Conservation (phyloP, 2,888 invertebrate genomes). For the Empis stercorea region DNA sequence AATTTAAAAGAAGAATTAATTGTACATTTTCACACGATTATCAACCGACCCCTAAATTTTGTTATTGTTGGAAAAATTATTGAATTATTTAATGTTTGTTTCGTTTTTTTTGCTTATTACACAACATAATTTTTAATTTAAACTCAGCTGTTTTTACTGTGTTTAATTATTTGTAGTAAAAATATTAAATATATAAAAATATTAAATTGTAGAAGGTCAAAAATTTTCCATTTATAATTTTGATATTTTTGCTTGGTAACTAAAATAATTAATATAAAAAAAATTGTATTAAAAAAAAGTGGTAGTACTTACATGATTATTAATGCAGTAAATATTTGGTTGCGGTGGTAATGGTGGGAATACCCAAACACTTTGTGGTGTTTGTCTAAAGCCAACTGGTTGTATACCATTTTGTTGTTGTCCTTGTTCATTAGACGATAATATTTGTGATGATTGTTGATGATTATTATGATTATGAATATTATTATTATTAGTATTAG, state of each 20-base stretch:
- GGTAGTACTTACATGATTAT: constrained; percentile 57
- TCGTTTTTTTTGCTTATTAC: too few species aligned
- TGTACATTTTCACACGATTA: too few species aligned
- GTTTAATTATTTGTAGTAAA: too few species aligned
- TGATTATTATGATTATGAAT: constrained; percentile 24
- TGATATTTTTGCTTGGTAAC: background rate
- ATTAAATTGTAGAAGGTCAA: too few species aligned
- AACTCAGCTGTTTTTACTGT: too few species aligned
- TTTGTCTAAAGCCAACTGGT: constrained; percentile 51
- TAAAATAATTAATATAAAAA: background rate
- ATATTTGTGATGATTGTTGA: constrained; percentile 12
- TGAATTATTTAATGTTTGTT: too few species aligned
- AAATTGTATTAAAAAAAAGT: background rate
- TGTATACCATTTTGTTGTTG: constrained; percentile 13
- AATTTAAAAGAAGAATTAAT: too few species aligned
- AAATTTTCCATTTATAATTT: background rate
- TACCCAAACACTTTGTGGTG: constrained; percentile 63
- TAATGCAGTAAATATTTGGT: constrained; percentile 50
- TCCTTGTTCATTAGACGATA: constrained; percentile 13
- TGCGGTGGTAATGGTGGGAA: constrained; percentile 69
- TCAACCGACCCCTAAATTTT: too few species aligned
- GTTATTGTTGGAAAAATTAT: too few species aligned
- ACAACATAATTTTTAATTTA: too few species aligned
- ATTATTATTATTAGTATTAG: constrained; percentile 16
- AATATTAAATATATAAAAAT: too few species aligned